phyloP scores from a whole-genome alignment of 2,797 vertebrate species.

The Anas capensis region DNA sequence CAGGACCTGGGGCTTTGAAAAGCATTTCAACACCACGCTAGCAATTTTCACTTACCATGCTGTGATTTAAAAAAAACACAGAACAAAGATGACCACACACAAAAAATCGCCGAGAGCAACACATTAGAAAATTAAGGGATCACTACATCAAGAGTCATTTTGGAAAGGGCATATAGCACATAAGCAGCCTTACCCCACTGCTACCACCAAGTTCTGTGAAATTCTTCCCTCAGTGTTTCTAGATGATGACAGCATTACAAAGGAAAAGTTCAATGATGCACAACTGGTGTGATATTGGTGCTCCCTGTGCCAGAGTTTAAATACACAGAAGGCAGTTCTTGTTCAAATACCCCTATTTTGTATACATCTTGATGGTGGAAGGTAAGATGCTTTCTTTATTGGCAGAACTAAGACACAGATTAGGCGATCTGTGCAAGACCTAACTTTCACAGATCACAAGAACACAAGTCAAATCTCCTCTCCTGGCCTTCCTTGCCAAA shows the following conservation, averaged over 20 bases:
- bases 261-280: not conserved
- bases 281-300: not conserved
- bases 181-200: not conserved
- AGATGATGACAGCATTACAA: not conserved
- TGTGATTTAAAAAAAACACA: not conserved
- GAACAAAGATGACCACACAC: not conserved
- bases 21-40: not conserved
- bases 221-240: not conserved
- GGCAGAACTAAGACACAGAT: not conserved
- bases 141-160: not conserved
- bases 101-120: not conserved
- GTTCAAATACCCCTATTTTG: not conserved
- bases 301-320: not conserved
- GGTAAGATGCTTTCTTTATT: not conserved
- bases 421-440: not conserved
- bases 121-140: not conserved
- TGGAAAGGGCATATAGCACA: not conserved
- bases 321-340: not conserved
- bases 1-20: not conserved
- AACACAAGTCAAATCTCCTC: not conserved
- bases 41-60: not conserved
- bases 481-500: not conserved
- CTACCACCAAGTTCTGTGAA: not conserved
- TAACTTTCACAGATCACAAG: not conserved
- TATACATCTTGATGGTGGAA: not conserved